Base-by-base conservation (phyloP, 1,140 invertebrate genomes). In the Pristionchus pacificus region DNA sequence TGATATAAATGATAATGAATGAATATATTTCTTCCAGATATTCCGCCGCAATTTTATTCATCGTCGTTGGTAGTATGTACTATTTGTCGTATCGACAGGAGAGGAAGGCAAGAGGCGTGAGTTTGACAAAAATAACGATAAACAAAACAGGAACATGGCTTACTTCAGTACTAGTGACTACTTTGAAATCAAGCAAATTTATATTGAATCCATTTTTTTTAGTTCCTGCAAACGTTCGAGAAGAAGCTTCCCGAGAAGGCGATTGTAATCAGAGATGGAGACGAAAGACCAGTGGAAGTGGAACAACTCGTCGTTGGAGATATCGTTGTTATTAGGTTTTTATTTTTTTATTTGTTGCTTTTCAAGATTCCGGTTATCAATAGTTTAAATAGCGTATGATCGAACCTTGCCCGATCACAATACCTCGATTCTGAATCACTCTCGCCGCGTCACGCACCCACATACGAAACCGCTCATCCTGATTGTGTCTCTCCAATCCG, bases 261-360 rank as follows among this genome's bases (percentile, higher is more conserved):
- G 27, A 91, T 92, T 67, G 94, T 95, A 65, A 88, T 97, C 77
- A 89, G 96, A 77, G 92, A 95, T 86, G 94, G 95, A 72, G 90
- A 95, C 84, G 95, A 95, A 84, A 85, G 92, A 71, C 94, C 91
- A 65, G 86, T 96, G 68, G 89, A 90, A 57, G 93, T 92, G 74
- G 92, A 95, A 85, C 91, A 94, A 79, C 87, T 97, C 69, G 93
- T 94, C 27, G 86, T 94, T 70, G 93, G 93, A 57, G 93, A 96
- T 85, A 90, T 96, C 76, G 92, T 96, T 82, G 19, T 49, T 49
- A 49, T 49, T 49, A 49, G 38, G 38, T 49, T 10, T 10, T 6
- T 10, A 49, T 49, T 49, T 49, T 49, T 49, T 49, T 49, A 10
- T 49, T 49, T 49, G 38, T 49, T 49, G 38, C 38, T 19, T 49